Percentiles rank a stretch among this genome's conserved stretches.
phyloP scores from a whole-genome alignment of 2,113 vertebrate species.

The Nothobranchius furzeri region DNA sequence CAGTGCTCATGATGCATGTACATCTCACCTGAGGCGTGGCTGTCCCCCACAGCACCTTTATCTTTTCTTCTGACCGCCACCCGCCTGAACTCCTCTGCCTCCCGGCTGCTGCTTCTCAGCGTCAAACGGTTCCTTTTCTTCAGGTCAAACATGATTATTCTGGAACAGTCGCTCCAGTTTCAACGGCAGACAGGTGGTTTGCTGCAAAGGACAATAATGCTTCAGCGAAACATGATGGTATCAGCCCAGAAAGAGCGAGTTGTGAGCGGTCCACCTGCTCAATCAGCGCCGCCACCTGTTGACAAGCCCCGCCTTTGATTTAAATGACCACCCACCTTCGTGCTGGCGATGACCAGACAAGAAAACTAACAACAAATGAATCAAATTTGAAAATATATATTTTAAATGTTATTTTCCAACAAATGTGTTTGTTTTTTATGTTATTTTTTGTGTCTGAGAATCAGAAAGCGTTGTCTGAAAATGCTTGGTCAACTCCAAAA shows the following conservation, averaged over 20 bases:
- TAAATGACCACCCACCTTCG: background rate
- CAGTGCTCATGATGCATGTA: background rate
- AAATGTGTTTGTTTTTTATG: too few species aligned
- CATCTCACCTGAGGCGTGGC: constrained; percentile 42
- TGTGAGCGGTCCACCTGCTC: background rate
- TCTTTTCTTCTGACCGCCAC: constrained; percentile 59
- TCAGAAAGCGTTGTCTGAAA: too few species aligned
- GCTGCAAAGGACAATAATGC: too few species aligned
- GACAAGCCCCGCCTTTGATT: constrained; percentile 18
- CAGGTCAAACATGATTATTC: constrained; percentile 66
- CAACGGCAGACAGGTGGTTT: background rate
- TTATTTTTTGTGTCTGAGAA: too few species aligned
- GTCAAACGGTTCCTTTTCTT: constrained; percentile 65
- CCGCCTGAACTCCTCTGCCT: constrained; percentile 64
- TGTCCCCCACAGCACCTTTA: constrained; percentile 22
- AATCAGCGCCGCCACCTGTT: constrained; percentile 9
- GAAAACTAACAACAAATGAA: too few species aligned
- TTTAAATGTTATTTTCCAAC: too few species aligned
- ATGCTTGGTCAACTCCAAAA: too few species aligned
- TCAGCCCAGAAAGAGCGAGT: too few species aligned
- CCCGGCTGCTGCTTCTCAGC: constrained; percentile 23
- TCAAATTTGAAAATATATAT: too few species aligned
- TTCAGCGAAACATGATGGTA: accelerated
- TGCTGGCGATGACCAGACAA: background rate
- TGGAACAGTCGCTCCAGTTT: accelerated